Base-by-base conservation (phyloP, 2,113 vertebrate species). In the Catharus fuscescens region DNA sequence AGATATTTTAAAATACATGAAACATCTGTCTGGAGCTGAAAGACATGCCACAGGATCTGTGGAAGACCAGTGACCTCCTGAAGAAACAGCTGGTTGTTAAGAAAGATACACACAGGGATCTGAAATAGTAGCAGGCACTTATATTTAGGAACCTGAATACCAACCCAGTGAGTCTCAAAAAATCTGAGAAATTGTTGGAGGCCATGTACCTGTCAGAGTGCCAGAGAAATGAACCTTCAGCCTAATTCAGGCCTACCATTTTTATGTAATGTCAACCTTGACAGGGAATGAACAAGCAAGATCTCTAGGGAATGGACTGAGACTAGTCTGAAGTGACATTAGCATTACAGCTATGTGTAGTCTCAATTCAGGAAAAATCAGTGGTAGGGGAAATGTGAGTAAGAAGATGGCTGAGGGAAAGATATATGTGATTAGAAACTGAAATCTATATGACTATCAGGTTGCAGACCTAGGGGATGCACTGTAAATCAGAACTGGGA, bases 181-280 rank as follows among this genome's bases (percentile, higher is more conserved):
- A 48, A 16, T 29, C 29, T 29, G 19, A 59, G 60, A 65, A 16
- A 13, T 8, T 54, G 25, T 52, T 66, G 57, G 15, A 66, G 26
- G 34, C 42, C 77, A 5, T 0, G 0, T 71, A 32, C 14, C 31
- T 80, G 34, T 56, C 52, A 73, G 6, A 8, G 12, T 15, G 10
- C 32, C 45, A 77, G 45, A 69, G 14, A 84, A 62, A 76, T 2
- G 8, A 59, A 56, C 10, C 16, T 85, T 57, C 24, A 18, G 17
- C 40, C 32, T 67, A 17, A 47, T 31, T 78, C 44, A 52, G 57
- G 10, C 18, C 31, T 54, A 34, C 14, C 32, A 25, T 13, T 45
- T 82, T 83, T 45, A 36, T 61, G 12, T 52, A n/a, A 67, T 12
- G n/a, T 65, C 47, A 82, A 15, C 20, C 23, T n/a, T 56, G 45